Percentiles rank a stretch among this genome's conserved stretches.
phyloP scores from a whole-genome alignment of 2,888 invertebrate genomes.

The Trichacis sp. region DNA sequence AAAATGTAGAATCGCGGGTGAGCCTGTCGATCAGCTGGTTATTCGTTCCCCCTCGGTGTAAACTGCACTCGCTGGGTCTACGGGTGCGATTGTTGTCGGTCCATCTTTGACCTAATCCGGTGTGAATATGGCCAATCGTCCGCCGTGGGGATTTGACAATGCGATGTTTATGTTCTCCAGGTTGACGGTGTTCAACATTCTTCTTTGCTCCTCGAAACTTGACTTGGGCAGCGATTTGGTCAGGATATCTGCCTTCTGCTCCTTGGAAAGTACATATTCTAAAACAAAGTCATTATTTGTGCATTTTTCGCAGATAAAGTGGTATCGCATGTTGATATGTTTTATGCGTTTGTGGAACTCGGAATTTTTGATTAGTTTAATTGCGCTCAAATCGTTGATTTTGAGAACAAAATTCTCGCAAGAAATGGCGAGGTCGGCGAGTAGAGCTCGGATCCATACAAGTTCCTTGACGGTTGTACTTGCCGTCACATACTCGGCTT shows the following conservation, averaged over 20 bases:
- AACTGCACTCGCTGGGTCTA: too few species aligned
- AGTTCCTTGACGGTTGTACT: slow-evolving; percentile 51
- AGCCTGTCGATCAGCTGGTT: too few species aligned
- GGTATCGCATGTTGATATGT: slow-evolving; percentile 51
- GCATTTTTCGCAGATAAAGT: slow-evolving; percentile 50
- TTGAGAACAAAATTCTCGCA: slow-evolving; percentile 43
- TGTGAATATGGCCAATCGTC: too few species aligned
- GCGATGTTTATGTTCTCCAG: too few species aligned
- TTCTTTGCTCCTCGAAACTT: neutral
- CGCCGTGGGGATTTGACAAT: too few species aligned
- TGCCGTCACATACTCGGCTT: slow-evolving; percentile 55
- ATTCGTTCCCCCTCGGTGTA: too few species aligned
- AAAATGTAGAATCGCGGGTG: too few species aligned
- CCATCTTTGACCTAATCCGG: too few species aligned
- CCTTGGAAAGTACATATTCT: slow-evolving; percentile 43
- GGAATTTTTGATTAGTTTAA: slow-evolving; percentile 52
- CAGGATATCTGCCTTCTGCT: slow-evolving; percentile 51
- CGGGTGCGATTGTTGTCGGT: too few species aligned
- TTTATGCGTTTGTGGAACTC: slow-evolving; percentile 54
- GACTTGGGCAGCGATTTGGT: slow-evolving; percentile 44
- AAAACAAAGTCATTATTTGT: slow-evolving; percentile 37
- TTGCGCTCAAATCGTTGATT: slow-evolving; percentile 53
- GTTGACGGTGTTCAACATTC: neutral
- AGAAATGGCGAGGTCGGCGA: slow-evolving; percentile 38
- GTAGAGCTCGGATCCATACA: slow-evolving; percentile 53